Evolutionary conservation across 2,888 invertebrate species (phyloP).

Genomic region (Tanypteryx hageni): DNA sequence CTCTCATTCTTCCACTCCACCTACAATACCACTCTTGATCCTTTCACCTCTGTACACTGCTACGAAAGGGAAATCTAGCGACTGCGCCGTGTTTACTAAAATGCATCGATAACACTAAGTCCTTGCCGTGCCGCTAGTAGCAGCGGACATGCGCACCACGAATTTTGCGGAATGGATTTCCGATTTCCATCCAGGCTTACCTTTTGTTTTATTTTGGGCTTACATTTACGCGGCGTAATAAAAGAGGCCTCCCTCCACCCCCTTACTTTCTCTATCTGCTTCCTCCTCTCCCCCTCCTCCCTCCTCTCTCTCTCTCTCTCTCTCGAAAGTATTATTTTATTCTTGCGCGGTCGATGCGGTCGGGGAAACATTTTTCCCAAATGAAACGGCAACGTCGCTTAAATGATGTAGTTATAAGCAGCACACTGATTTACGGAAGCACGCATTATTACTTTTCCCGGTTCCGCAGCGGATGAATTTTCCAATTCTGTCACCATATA

Average conservation of each 20-base stretch:
- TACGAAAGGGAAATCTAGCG: slow-evolving; percentile 1
- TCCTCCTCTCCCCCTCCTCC: background rate
- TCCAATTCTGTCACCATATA: too few relatives aligned
- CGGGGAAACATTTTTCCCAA: slow-evolving; percentile 20
- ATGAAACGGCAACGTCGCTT: slow-evolving; percentile 15
- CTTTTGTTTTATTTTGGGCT: slow-evolving; percentile 14
- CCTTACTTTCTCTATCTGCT: background rate
- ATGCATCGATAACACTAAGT: slow-evolving; percentile 2
- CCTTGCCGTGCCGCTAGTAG: background rate
- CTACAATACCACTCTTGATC: too few relatives aligned
- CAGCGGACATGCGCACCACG: slow-evolving; percentile 44
- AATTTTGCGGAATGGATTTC: slow-evolving; percentile 51
- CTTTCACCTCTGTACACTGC: background rate
- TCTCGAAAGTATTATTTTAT: background rate
- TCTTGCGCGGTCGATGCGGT: background rate
- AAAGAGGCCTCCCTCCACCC: background rate
- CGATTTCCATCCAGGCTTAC: slow-evolving; percentile 38
- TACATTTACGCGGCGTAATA: slow-evolving; percentile 2
- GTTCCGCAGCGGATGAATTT: background rate
- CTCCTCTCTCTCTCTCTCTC: background rate
- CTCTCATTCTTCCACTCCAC: too few relatives aligned
- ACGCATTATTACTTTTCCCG: background rate
- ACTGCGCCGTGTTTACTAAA: background rate
- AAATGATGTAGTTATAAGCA: slow-evolving; percentile 14
- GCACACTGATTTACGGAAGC: background rate